These are phyloP conservation scores for Sialia sialis DNA, from an alignment of 2,113 vertebrate species.

Conservation along the genomic window DNA sequence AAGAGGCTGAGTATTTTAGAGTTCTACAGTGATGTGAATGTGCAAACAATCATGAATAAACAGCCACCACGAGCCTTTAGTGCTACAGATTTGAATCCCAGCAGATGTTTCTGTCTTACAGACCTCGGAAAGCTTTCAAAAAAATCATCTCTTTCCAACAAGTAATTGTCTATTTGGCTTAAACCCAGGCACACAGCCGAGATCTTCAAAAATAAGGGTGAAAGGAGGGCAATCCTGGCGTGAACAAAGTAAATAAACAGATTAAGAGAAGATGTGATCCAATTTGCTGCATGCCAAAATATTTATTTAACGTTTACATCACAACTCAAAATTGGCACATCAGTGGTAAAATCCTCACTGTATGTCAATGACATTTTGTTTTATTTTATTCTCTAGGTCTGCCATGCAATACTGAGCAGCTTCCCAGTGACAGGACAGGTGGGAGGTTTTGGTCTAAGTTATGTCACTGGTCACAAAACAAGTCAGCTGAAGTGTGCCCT, in stretches of 20 bases:
- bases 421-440: background rate
- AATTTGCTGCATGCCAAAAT: slow-evolving; percentile 46
- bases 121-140: slow-evolving; percentile 46
- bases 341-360: background rate
- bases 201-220: slow-evolving; percentile 51
- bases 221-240: slow-evolving; percentile 23
- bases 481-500: background rate
- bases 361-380: background rate
- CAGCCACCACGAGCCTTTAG: slow-evolving; percentile 7
- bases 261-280: slow-evolving; percentile 48
- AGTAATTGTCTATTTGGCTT: slow-evolving; percentile 49
- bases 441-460: background rate
- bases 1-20: slow-evolving; percentile 6
- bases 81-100: slow-evolving; percentile 23
- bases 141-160: slow-evolving; percentile 54
- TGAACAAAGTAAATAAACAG: slow-evolving; percentile 57
- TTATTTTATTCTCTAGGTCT: background rate
- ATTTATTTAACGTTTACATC: slow-evolving; percentile 42
- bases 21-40: slow-evolving; percentile 34
- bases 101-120: slow-evolving; percentile 60
- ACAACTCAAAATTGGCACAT: background rate
- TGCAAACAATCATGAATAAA: slow-evolving; percentile 50
- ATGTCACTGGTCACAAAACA: background rate
- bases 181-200: slow-evolving; percentile 47
- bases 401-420: background rate